Evolutionary conservation across 2,113 vertebrate genomes (phyloP).

Genomic region (Chascanopsetta lugubris): DNA sequence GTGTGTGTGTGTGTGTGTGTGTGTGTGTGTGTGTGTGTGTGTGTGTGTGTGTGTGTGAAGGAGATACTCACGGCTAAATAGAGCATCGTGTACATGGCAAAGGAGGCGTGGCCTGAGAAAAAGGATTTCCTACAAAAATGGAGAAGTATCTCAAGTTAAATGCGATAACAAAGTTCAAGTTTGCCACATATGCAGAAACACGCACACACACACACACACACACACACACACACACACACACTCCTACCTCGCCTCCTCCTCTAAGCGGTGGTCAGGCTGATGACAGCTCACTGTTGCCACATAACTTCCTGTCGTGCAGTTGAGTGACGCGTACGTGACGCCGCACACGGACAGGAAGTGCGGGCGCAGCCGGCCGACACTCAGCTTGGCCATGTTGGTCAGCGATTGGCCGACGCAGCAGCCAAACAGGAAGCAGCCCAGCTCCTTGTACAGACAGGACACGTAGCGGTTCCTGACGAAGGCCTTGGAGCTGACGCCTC

Average conservation of each 20-base stretch:
- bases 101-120: slow-evolving; percentile 81
- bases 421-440: slow-evolving; percentile 83
- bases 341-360: slow-evolving; percentile 80
- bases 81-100: slow-evolving; percentile 80
- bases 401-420: slow-evolving; percentile 80
- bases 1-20: neutral
- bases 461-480: slow-evolving; percentile 70
- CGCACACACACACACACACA: neutral
- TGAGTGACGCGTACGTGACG: slow-evolving; percentile 63
- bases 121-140: slow-evolving; percentile 78
- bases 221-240: neutral
- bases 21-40: neutral
- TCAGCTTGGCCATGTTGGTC: slow-evolving; percentile 79
- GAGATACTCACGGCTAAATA: slow-evolving; percentile 79
- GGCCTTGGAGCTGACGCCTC: slow-evolving; percentile 43
- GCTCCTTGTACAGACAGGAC: slow-evolving; percentile 80
- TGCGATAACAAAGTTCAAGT: neutral
- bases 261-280: slow-evolving; percentile 31
- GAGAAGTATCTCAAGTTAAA: slow-evolving; percentile 34
- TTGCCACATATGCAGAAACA: neutral
- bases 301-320: slow-evolving; percentile 69
- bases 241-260: slow-evolving; percentile 76
- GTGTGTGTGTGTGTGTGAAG: neutral
- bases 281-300: slow-evolving; percentile 67
- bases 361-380: slow-evolving; percentile 74